Conservation (phyloP, 1,140 invertebrate species). For the Orchestia grillus region DNA sequence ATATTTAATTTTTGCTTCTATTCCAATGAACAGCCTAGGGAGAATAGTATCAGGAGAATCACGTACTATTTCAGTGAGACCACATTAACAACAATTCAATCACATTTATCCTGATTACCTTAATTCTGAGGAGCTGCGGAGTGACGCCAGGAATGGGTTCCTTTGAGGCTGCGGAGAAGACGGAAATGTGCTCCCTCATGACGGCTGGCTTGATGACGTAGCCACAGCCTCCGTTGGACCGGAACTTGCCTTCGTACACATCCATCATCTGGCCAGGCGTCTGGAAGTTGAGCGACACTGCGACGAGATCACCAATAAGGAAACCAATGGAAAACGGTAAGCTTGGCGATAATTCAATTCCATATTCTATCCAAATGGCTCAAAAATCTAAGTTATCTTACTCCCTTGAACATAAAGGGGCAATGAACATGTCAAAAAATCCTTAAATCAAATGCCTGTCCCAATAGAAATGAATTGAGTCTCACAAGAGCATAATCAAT, state of each 20-base stretch:
- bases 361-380: too few species aligned
- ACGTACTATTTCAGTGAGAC: background rate
- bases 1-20: background rate
- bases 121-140: slow-evolving; percentile 75
- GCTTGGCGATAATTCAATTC: too few species aligned
- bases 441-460: too few species aligned
- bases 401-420: too few species aligned
- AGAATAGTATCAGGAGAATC: background rate
- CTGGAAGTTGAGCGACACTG: slow-evolving; percentile 76
- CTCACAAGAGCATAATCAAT: too few species aligned
- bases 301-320: slow-evolving; percentile 16
- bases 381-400: too few species aligned
- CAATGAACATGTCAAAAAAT: too few species aligned
- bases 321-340: background rate
- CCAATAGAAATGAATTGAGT: too few species aligned
- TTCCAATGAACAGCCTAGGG: background rate
- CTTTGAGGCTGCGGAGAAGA: slow-evolving; percentile 73
- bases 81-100: background rate
- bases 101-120: slow-evolving; percentile 70
- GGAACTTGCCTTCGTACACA: slow-evolving; percentile 76
- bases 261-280: slow-evolving; percentile 75
- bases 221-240: slow-evolving; percentile 77
- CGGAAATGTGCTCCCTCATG: slow-evolving; percentile 73
- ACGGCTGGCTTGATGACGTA: slow-evolving; percentile 77
- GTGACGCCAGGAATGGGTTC: slow-evolving; percentile 74